phyloP scores from a whole-genome alignment of 2,888 invertebrate species.

The Volucella inanis region DNA sequence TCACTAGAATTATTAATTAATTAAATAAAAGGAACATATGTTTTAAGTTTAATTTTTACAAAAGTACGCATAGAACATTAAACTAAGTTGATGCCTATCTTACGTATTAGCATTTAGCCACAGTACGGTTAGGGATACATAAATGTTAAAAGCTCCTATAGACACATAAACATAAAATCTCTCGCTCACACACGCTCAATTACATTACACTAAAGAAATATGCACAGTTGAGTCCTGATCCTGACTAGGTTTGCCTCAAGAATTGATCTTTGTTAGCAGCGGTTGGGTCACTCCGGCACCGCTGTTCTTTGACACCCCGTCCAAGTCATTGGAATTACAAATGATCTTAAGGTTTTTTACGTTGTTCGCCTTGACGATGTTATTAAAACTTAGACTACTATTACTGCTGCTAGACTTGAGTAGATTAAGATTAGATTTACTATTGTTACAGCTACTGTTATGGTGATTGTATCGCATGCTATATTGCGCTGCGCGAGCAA shows the following conservation, averaged over 20 bases:
- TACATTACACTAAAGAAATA: constrained; percentile 57
- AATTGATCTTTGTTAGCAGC: constrained; percentile 81
- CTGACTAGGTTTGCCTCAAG: constrained; percentile 73
- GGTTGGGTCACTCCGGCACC: constrained; percentile 80
- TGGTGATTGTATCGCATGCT: constrained; percentile 67
- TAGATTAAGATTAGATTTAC: constrained; percentile 75
- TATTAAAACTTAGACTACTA: constrained; percentile 77
- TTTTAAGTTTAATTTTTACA: constrained; percentile 61
- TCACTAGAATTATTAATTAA: constrained; percentile 53
- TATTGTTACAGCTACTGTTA: constrained; percentile 74
- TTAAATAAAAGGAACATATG: constrained; percentile 71
- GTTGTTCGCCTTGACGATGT: constrained; percentile 79
- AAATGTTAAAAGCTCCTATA: constrained; percentile 37
- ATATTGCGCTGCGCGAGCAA: constrained; percentile 55
- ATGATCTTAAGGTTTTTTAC: constrained; percentile 80
- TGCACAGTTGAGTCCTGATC: constrained; percentile 63
- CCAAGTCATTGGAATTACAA: constrained; percentile 74
- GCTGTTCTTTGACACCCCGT: constrained; percentile 63
- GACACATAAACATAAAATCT: constrained; percentile 39
- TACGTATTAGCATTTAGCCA: constrained; percentile 44
- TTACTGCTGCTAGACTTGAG: constrained; percentile 75
- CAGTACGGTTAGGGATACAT: too few species aligned
- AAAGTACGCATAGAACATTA: constrained; percentile 67
- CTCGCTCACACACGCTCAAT: constrained; percentile 23
- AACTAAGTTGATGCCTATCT: constrained; percentile 53